Conservation (phyloP, 2,888 invertebrate species). For the Aphidoletes aphidimyza region DNA sequence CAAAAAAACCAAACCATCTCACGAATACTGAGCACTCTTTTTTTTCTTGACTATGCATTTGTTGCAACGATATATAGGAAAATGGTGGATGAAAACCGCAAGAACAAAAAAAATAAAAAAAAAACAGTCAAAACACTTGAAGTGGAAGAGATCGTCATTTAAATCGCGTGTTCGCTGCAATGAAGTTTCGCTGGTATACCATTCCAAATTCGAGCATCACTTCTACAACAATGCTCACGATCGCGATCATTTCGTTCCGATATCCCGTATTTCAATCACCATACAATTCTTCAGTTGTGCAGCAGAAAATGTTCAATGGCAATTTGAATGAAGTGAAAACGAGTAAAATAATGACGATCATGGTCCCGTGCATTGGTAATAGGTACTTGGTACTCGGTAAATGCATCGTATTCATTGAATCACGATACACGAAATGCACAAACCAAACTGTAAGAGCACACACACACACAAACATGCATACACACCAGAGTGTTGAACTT, state of each 20-base stretch:
- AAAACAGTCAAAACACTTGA: background rate
- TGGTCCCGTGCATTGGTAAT: no score
- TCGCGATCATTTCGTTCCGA: background rate
- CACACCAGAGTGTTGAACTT: background rate
- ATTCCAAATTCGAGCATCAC: background rate
- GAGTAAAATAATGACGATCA: no score
- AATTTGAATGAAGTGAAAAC: background rate
- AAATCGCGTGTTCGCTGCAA: background rate
- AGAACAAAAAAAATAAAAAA: background rate
- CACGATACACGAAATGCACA: background rate
- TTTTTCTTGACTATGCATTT: no score
- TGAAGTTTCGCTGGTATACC: background rate
- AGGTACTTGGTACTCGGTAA: no score
- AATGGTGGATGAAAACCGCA: background rate
- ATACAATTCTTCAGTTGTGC: no score
- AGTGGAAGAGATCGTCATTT: background rate
- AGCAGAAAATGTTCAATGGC: background rate
- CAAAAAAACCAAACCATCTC: background rate
- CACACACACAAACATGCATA: background rate
- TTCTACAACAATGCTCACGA: slow-evolving; percentile 22
- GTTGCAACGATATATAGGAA: background rate
- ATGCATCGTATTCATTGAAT: background rate
- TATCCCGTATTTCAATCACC: background rate
- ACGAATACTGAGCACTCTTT: slow-evolving; percentile 38
- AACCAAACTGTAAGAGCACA: background rate